Evolutionary conservation across 2,888 invertebrate genomes (phyloP), one percentile per base, ranked within the genome.

Genomic region (Trachelus tabidus): DNA sequence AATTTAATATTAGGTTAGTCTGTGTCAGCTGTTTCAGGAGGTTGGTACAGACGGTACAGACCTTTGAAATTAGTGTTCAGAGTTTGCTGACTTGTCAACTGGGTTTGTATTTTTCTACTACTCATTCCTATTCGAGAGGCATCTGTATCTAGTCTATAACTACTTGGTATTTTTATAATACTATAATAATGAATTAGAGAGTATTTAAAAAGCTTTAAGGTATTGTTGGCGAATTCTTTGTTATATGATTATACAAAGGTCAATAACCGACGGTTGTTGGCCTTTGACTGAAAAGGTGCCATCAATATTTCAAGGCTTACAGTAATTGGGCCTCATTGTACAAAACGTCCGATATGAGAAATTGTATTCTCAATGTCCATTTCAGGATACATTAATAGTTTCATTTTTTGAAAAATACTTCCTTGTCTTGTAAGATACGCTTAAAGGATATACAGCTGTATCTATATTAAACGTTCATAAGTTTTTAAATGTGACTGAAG

Each of bases 221-320:
- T 56, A 56, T 23, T 4, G 2, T 56, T 9, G 56, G 56, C 1
- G 23, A 23, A 9, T 23, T 56, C 56, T 56, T 56, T 56, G 56
- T 56, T 56, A 23, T 23, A 56, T 9, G 23, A 56, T 56, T 23
- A 23, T 56, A 9, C 23, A 23, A 79, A 81, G 80, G 79, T 80
- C 81, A 83, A 76, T 68, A 73, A 40, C 40, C 74, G 77, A 76
- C 81, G 80, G 80, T 82, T 82, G 81, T 76, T 81, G 80, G 83
- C 81, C 82, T 79, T 76, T 56, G 56, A 2, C 23, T 56, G 9
- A 23, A 56, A 56, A 56, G 3, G 56, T 56, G 23, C 9, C 6
- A 2, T 15, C 23, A 56, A 56, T 56, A 56, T 56, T 56, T 56
- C 9, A 56, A 56, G 56, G 2, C 56, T 56, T 56, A 2, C 23